Evolutionary conservation across 2,113 vertebrate species (phyloP).

Genomic region (Marmota flaviventris): DNA sequence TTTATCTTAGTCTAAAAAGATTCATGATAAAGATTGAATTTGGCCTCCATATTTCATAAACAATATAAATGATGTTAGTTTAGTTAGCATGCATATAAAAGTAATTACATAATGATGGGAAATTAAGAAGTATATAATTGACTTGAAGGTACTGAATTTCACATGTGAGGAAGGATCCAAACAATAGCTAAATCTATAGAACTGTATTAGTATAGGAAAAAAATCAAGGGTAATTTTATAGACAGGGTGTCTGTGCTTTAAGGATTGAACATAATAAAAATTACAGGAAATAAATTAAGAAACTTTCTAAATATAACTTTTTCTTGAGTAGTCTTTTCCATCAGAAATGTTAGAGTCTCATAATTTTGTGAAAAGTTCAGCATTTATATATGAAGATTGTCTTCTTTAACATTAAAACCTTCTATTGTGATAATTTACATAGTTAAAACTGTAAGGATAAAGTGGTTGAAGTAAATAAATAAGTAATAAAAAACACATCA

Average conservation of each 20-base stretch:
- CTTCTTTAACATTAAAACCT: constrained; percentile 74
- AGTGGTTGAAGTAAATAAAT: constrained; percentile 89
- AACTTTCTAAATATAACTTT: constrained; percentile 66
- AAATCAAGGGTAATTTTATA: neutral
- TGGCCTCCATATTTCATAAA: constrained; percentile 65
- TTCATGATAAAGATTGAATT: constrained; percentile 60
- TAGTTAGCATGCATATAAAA: constrained; percentile 78
- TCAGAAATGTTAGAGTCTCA: constrained; percentile 56
- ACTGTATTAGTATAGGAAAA: neutral
- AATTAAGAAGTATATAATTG: constrained; percentile 20
- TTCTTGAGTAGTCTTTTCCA: constrained; percentile 6
- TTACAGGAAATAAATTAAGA: constrained; percentile 46
- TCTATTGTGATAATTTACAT: constrained; percentile 77
- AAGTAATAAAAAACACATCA: constrained; percentile 90
- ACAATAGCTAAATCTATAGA: neutral
- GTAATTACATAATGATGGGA: neutral
- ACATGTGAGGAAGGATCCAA: neutral
- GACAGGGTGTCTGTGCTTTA: neutral
- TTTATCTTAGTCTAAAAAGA: constrained; percentile 48
- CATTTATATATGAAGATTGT: constrained; percentile 68
- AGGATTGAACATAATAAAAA: constrained; percentile 11
- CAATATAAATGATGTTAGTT: constrained; percentile 61
- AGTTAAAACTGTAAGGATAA: constrained; percentile 84
- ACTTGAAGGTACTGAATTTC: neutral
- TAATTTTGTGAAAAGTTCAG: constrained; percentile 64